Conservation (phyloP, 2,797 vertebrate species). For the Arnoldichthys spilopterus region DNA sequence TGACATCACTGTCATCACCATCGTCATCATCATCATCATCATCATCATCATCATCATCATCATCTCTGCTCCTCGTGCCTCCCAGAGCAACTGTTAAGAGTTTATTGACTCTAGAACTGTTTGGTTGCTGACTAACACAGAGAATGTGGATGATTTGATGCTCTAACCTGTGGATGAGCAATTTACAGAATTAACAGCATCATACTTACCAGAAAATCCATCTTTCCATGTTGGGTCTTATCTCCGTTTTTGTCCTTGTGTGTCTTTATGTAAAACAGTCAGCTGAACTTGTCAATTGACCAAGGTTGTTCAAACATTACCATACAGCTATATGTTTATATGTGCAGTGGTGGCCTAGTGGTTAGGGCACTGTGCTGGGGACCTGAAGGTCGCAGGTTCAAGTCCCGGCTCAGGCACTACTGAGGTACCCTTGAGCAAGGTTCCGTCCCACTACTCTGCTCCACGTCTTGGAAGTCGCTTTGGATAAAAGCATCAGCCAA, state of each 20-base stretch:
- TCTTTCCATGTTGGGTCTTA: constrained; percentile 1
- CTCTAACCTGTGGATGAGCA: constrained; percentile 18
- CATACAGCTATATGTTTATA: no score
- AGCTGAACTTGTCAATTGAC: no score
- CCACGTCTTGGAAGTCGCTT: no score
- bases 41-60: constrained; percentile 33
- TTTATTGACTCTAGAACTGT: neutral
- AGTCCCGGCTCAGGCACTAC: no score
- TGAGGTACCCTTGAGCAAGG: no score
- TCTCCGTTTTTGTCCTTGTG: neutral
- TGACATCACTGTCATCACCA: constrained; percentile 35
- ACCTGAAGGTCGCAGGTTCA: no score
- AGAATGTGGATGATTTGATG: constrained; percentile 26
- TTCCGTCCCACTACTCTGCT: no score
- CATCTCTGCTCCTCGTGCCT: neutral
- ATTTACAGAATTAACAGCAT: constrained; percentile 27
- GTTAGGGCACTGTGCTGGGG: no score
- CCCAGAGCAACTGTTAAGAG: neutral
- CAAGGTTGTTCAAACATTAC: no score
- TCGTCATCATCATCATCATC: constrained; percentile 43
- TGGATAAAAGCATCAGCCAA: no score
- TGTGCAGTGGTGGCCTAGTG: no score
- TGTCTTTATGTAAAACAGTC: neutral
- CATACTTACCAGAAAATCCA: constrained; percentile 3
- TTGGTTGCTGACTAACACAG: constrained; percentile 29